Evolutionary conservation across 2,797 vertebrate species (phyloP).

Genomic region (Alauda arvensis): DNA sequence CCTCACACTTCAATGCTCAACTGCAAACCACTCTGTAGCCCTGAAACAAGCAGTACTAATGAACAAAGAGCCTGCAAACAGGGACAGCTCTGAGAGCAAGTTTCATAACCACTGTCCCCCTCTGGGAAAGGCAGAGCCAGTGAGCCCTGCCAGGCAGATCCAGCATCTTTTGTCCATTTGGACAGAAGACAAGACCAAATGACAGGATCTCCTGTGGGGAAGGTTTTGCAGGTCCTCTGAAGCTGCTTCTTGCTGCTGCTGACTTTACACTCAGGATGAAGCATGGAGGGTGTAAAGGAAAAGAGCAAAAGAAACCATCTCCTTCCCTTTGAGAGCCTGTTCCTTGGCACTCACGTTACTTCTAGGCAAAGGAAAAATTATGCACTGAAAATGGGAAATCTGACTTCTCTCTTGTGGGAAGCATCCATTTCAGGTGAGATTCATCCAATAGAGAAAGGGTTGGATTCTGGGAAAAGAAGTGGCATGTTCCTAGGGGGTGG

Average conservation of each 20-base stretch:
- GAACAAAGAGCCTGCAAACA: constrained; percentile 23
- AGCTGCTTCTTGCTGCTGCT: not conserved
- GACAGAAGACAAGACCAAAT: not conserved
- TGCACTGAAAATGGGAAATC: not conserved
- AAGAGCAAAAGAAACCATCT: not conserved
- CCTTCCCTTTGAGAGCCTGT: not conserved
- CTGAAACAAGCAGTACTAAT: not conserved
- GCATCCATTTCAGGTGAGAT: not conserved
- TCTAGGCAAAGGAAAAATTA: not conserved
- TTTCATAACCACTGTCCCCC: constrained; percentile 36
- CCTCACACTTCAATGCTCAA: not conserved
- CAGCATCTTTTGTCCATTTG: constrained; percentile 47
- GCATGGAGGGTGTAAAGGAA: not conserved
- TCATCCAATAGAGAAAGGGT: not conserved
- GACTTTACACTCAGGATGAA: not conserved
- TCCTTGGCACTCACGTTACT: not conserved
- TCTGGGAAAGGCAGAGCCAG: not conserved
- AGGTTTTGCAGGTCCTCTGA: constrained; percentile 17
- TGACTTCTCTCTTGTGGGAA: not conserved
- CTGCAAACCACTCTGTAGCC: not conserved
- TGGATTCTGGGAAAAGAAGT: not conserved
- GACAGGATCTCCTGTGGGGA: not conserved
- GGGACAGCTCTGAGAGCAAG: constrained; percentile 7
- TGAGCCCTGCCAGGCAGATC: constrained; percentile 11
- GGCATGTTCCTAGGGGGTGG: not conserved